phyloP scores from a whole-genome alignment of 1,140 invertebrate genomes.

The Drosophila jambulina region DNA sequence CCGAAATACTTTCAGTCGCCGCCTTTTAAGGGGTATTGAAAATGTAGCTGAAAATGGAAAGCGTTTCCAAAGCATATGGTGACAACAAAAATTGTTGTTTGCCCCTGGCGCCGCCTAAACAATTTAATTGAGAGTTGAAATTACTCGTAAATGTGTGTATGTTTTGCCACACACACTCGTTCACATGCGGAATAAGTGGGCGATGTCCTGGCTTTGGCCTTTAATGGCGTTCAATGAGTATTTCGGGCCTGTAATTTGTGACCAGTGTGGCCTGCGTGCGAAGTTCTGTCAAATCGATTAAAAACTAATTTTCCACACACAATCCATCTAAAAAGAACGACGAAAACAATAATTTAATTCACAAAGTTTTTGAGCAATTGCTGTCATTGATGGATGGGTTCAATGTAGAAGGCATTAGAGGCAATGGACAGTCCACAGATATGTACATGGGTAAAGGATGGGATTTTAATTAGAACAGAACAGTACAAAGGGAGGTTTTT shows the following conservation, averaged over 20 bases:
- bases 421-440: not conserved
- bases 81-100: slow-evolving; percentile 70
- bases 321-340: slow-evolving; percentile 29
- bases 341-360: slow-evolving; percentile 39
- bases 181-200: slow-evolving; percentile 25
- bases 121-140: slow-evolving; percentile 82
- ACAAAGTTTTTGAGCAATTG: slow-evolving; percentile 24
- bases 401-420: slow-evolving; percentile 2
- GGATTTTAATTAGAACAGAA: not conserved
- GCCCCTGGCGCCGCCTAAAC: slow-evolving; percentile 71
- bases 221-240: slow-evolving; percentile 52
- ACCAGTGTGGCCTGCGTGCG: slow-evolving; percentile 42
- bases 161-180: slow-evolving; percentile 20
- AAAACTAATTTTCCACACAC: slow-evolving; percentile 76
- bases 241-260: slow-evolving; percentile 58
- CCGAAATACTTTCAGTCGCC: not conserved
- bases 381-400: slow-evolving; percentile 37
- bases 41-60: slow-evolving; percentile 59
- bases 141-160: slow-evolving; percentile 49
- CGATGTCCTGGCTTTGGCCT: slow-evolving; percentile 5
- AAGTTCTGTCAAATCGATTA: slow-evolving; percentile 80
- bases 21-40: slow-evolving; percentile 14
- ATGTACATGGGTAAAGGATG: no score
- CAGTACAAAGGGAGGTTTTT: not conserved
- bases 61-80: slow-evolving; percentile 75